phyloP scores from a whole-genome alignment of 2,113 vertebrate genomes.

The Corydoras maculifer region DNA sequence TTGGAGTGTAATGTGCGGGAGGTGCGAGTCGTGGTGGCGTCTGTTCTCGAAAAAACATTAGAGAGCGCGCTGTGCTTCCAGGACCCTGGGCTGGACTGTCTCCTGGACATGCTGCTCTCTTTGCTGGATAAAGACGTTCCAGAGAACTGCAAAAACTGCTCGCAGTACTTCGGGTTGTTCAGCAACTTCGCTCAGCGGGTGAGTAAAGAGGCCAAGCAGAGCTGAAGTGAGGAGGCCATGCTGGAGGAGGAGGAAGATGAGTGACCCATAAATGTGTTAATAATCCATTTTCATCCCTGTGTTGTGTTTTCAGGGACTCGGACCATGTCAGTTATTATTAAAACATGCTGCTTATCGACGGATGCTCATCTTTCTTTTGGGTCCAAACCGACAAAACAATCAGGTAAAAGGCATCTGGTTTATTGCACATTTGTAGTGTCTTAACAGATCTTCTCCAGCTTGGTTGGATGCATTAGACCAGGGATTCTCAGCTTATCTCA shows the following conservation, averaged over 20 bases:
- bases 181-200: conserved; percentile 97
- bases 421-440: too few relatives aligned
- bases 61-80: conserved; percentile 90
- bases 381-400: conserved; percentile 80
- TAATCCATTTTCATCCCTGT: background rate
- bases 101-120: conserved; percentile 83
- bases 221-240: too few relatives aligned
- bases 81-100: conserved; percentile 78
- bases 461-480: too few relatives aligned
- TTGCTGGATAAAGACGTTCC: conserved; percentile 95
- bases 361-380: conserved; percentile 90
- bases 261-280: too few relatives aligned
- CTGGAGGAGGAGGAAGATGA: too few relatives aligned
- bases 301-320: conserved; percentile 69
- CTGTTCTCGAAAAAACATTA: conserved; percentile 92
- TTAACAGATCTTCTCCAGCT: too few relatives aligned
- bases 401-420: conserved; percentile 65
- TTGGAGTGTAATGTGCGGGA: conserved; percentile 92
- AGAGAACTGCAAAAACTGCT: conserved; percentile 97
- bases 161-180: conserved; percentile 94
- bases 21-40: conserved; percentile 86
- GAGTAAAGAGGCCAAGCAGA: conserved; percentile 33
- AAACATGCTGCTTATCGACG: conserved; percentile 85
- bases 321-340: conserved; percentile 82
- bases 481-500: too few relatives aligned